Evolutionary conservation across 2,888 invertebrate species (phyloP), one percentile per base, ranked within the genome.

Genomic region (Parascotia fuliginaria): DNA sequence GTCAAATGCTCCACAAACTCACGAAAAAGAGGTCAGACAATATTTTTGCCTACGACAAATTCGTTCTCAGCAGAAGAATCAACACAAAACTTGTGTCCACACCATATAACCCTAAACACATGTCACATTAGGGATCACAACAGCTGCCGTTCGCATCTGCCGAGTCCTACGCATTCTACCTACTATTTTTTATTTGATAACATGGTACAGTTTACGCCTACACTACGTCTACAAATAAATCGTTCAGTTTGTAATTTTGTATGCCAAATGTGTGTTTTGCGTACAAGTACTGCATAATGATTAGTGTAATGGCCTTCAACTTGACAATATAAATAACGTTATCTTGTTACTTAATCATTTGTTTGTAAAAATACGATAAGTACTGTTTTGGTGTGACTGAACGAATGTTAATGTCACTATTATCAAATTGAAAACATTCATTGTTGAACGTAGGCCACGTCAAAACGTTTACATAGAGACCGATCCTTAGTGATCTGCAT

Each of bases 241-340:
- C 39, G 19, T 7, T 15, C 13, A 9, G 24, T 32, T 33, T n/a
- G 31, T 44, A 44, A 65, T 44, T 75, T 64, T 45, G 59, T 71
- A 75, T 77, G 70, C 65, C 13, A 45, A 60, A 57, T 60, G 56
- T 55, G 64, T 63, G 66, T 57, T 67, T 71, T 67, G 68, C 65
- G 70, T 60, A 71, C 71, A 65, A 60, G 56, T 47, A 37, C 40
- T 54, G 73, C 65, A 77, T 77, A 55, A 42, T 60, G 46, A 70
- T 60, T 16, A 19, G 12, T 6, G 9, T 36, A 12, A 14, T 56
- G 29, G 51, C 67, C 70, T 65, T 69, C 62, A 62, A 67, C 63
- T 67, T 60, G 52, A 44, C 60, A 32, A 22, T 29, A 13, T 12
- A 28, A 32, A 13, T 37, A 29, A 15, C 36, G 16, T 32, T 19